Conservation (phyloP, 2,113 vertebrate species). For the Ascaphus truei region DNA sequence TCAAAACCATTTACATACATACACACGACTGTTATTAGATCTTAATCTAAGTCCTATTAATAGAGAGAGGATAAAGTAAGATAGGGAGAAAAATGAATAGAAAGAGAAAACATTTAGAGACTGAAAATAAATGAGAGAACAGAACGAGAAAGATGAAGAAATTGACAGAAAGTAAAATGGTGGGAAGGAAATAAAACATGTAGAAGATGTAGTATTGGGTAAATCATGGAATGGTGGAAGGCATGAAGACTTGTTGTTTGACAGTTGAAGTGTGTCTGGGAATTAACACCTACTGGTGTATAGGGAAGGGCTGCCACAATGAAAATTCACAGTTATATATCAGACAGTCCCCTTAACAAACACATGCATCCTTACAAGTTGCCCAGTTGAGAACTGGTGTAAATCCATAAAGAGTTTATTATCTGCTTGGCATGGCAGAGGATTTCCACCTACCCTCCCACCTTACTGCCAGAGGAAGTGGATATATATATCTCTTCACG, state of each 20-base stretch:
- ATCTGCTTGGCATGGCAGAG: background rate
- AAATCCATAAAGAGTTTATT: slow-evolving; percentile 15
- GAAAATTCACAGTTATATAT: background rate
- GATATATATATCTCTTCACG: no score
- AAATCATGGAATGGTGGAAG: slow-evolving; percentile 17
- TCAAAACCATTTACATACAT: no score
- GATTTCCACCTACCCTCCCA: slow-evolving; percentile 2
- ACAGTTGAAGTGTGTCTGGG: background rate
- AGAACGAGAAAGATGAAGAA: background rate
- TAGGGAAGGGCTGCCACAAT: background rate
- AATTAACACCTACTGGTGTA: background rate
- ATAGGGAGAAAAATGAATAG: background rate
- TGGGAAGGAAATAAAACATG: background rate
- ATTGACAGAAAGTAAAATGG: no score
- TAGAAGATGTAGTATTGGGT: slow-evolving; percentile 6
- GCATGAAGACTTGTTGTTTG: background rate
- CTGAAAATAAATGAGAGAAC: slow-evolving; percentile 13
- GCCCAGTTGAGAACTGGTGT: background rate
- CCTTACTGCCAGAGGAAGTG: slow-evolving; percentile 3
- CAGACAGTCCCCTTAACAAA: background rate
- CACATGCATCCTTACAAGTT: background rate
- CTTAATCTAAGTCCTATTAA: no score
- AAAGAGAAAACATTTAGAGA: no score
- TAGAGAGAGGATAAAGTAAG: background rate
- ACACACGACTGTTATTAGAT: no score